Base-by-base conservation (phyloP, 2,113 vertebrate species). In the Elgaria multicarinata region DNA sequence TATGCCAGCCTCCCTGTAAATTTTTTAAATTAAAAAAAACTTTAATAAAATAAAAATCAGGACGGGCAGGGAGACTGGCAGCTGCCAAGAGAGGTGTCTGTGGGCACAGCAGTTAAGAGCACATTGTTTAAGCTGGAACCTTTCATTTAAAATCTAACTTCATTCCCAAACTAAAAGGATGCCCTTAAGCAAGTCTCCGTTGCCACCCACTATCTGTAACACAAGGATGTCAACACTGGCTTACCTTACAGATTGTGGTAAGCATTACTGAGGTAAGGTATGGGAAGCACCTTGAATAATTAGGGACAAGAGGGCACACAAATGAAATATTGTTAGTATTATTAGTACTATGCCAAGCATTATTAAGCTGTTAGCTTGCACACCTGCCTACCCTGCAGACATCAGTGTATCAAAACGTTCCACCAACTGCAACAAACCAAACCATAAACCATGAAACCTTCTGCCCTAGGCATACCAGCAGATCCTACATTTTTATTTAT, bases 391-490 rank as follows among this genome's bases (percentile, higher is more conserved):
- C 78, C 36, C 18, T 42, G 13, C n/a, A 86, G 14, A 31, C 24
- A 55, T 72, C 46, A 55, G 6, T 72, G 33, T 84, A 84, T 18
- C 33, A 84, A 50, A 66, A 39, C 24, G 1, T 20, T 66, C 7
- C 58, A 80, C 44, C 33, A 4, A 4, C 31, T n/a, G 24, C 67
- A 39, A 69, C 55, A 55, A 85, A 72, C 71, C 77, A 83, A 87
- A 75, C 9, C 79, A 42, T 87, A 90, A 87, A 71, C 85, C 64
- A 0, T 44, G 13, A n/a, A 33, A 71, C 1, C 9, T 20, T 85
- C n/a, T 83, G 78, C 85, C 79, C 89, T 58, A n/a, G 74, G 7
- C 44, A 76, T 24, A 53, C 42, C 50, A 82, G 87, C 74, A 91
- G 13, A 16, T 74, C 83, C 62, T 90, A 62, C 55, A 62, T 2